Evolutionary conservation across 2,888 invertebrate genomes (phyloP).

Genomic region (Scaptomyza flava): DNA sequence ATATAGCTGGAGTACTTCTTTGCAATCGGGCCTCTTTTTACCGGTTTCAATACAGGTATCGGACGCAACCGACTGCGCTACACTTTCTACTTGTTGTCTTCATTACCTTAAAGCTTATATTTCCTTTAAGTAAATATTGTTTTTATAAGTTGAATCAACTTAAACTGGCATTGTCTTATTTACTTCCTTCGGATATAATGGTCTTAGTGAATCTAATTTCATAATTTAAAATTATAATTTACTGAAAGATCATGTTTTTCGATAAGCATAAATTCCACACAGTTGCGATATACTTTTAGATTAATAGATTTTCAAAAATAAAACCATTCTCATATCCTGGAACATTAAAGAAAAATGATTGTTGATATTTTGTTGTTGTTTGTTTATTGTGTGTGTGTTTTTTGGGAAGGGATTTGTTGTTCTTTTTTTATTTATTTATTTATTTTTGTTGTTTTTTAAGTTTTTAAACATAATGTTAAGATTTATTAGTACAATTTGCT

Average conservation of each 20-base stretch:
- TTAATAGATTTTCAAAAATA: too few species aligned
- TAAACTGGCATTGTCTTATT: not conserved
- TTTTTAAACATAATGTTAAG: conserved; percentile 64
- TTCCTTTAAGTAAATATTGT: not conserved
- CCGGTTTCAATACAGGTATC: too few species aligned
- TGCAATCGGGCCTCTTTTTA: too few species aligned
- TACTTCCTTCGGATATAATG: conserved; percentile 30
- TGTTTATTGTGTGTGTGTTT: conserved; percentile 49
- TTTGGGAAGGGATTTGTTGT: conserved; percentile 21
- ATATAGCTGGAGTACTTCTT: too few species aligned
- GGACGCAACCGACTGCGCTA: too few species aligned
- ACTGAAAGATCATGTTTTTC: too few species aligned
- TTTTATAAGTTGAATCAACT: conserved; percentile 4
- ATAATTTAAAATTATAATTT: not conserved
- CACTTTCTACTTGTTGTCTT: too few species aligned
- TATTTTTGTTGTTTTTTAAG: conserved; percentile 29
- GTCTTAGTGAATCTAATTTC: too few species aligned
- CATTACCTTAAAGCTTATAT: not conserved
- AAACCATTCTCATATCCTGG: not conserved
- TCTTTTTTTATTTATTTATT: conserved; percentile 27
- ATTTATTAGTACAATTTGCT: conserved; percentile 67
- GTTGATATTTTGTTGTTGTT: conserved; percentile 33
- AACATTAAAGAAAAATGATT: conserved; percentile 18
- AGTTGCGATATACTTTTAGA: too few species aligned
- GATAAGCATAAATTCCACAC: too few species aligned